Conservation (phyloP, 30 jellyfish, hydroid and myxozoan genomes). For the Hydractinia echinata region DNA sequence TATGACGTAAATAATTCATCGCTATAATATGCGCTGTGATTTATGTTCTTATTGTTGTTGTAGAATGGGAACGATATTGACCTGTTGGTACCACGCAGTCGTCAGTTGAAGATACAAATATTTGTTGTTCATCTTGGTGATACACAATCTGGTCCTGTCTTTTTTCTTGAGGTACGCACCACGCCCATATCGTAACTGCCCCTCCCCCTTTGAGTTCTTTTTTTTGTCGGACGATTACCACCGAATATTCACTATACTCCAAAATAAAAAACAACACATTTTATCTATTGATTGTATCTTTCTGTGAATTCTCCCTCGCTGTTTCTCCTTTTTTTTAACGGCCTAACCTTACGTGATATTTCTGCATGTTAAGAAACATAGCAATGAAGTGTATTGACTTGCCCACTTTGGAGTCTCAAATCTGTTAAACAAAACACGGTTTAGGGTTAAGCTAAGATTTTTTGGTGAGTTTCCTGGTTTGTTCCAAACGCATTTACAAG, state of each 20-base stretch:
- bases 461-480: too few relatives aligned
- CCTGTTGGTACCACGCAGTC: constrained; percentile 59
- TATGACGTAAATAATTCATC: too few relatives aligned
- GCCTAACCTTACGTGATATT: too few relatives aligned
- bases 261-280: background rate
- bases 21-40: background rate
- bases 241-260: background rate
- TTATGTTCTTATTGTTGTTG: background rate
- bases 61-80: constrained; percentile 87
- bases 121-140: constrained; percentile 95
- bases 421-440: too few relatives aligned
- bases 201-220: background rate
- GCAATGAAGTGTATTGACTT: too few relatives aligned
- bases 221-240: background rate
- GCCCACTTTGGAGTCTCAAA: too few relatives aligned
- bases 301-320: background rate
- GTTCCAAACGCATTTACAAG: too few relatives aligned
- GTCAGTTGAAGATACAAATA: constrained; percentile 64
- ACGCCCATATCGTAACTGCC: background rate
- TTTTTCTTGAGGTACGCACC: constrained; percentile 64
- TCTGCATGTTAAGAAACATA: too few relatives aligned
- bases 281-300: background rate
- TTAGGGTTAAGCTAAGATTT: too few relatives aligned
- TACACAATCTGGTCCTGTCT: constrained; percentile 76
- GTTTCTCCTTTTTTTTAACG: background rate